Evolutionary conservation across 1,140 invertebrate species (phyloP).

Genomic region (Drosophila mojavensis): DNA sequence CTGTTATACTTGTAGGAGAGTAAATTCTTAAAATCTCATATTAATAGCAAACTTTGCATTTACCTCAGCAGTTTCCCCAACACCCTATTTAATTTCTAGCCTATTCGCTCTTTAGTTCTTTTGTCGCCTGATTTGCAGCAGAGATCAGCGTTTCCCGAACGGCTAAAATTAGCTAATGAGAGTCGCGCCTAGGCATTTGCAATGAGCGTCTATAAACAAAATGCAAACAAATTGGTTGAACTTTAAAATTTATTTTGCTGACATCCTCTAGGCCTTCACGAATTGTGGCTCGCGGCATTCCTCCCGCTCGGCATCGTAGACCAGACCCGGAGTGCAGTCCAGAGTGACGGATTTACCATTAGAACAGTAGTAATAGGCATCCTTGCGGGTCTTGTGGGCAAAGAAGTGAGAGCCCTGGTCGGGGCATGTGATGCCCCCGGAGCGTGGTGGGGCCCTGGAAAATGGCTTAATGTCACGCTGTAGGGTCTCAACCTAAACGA

Average conservation of each 20-base stretch:
- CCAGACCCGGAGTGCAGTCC: conserved; percentile 74
- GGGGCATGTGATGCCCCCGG: conserved; percentile 68
- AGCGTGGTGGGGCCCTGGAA: conserved; percentile 60
- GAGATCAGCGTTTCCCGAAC: conserved; percentile 30
- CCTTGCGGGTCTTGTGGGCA: conserved; percentile 58
- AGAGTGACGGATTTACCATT: conserved; percentile 66
- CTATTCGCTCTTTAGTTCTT: neutral
- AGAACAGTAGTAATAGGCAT: conserved; percentile 72
- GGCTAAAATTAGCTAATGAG: conserved; percentile 45
- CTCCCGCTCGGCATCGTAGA: conserved; percentile 56
- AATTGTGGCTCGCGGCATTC: conserved; percentile 58
- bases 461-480: conserved; percentile 70
- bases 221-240: conserved; percentile 42
- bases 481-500: conserved; percentile 56
- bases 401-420: conserved; percentile 60
- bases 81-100: too few relatives aligned
- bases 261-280: conserved; percentile 32
- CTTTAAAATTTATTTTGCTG: conserved; percentile 41
- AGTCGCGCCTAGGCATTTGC: conserved; percentile 25
- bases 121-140: conserved; percentile 34
- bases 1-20: too few relatives aligned
- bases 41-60: too few relatives aligned
- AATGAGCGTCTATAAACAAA: conserved; percentile 20
- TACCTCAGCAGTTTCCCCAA: too few relatives aligned
- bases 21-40: too few relatives aligned